phyloP scores from a whole-genome alignment of 2,113 vertebrate genomes.

The Physeter macrocephalus region DNA sequence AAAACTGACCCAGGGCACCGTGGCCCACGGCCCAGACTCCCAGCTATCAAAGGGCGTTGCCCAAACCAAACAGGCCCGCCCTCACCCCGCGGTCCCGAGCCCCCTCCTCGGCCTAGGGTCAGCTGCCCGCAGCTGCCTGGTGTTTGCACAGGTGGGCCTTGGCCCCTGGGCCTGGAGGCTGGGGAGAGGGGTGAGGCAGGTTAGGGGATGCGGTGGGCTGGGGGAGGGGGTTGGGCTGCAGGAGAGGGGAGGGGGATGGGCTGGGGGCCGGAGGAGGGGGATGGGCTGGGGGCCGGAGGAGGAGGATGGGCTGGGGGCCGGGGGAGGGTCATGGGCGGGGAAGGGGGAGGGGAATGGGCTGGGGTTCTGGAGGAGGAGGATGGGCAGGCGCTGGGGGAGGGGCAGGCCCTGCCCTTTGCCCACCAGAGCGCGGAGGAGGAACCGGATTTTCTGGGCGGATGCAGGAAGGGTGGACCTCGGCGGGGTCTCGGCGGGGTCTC shows the following conservation, averaged over 20 bases:
- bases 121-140: slow-evolving; percentile 45
- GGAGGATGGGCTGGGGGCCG: neutral
- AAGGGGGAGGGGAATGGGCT: neutral
- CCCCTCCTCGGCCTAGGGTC: neutral
- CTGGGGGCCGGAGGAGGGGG: neutral
- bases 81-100: neutral
- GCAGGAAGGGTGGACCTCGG: neutral
- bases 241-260: no score
- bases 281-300: no score
- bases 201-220: neutral
- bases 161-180: neutral
- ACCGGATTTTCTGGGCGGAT: neutral
- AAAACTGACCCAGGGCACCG: neutral
- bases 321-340: no score
- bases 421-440: accelerated
- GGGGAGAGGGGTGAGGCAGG: no score
- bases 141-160: slow-evolving; percentile 72
- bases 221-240: neutral
- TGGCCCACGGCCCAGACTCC: no score
- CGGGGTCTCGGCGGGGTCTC: no score
- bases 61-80: neutral
- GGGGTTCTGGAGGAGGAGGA: neutral
- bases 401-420: no score
- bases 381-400: neutral
- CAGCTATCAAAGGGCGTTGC: neutral